phyloP scores from a whole-genome alignment of 2,888 invertebrate genomes.

The Acronicta alni region DNA sequence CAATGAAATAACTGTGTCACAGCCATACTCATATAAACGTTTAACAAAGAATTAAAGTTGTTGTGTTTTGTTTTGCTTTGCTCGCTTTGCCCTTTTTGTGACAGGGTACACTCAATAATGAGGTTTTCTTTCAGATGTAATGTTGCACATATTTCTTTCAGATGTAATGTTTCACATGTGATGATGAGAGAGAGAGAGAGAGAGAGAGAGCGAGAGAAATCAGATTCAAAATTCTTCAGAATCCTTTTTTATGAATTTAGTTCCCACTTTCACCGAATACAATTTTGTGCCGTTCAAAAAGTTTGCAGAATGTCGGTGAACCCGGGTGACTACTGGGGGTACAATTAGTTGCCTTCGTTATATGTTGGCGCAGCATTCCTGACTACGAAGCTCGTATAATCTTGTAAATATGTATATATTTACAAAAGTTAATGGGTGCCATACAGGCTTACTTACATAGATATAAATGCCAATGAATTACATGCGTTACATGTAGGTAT shows the following conservation, averaged over 20 bases:
- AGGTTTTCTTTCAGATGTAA: constrained; percentile 7
- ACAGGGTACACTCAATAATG: constrained; percentile 12
- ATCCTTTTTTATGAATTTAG: too few species aligned
- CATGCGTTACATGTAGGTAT: too few species aligned
- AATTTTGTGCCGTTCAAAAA: constrained; percentile 10
- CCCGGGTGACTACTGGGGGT: not conserved
- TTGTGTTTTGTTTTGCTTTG: constrained; percentile 30
- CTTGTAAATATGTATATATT: not conserved
- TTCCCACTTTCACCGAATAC: too few species aligned
- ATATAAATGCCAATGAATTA: too few species aligned
- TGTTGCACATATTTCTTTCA: too few species aligned
- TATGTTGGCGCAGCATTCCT: not conserved
- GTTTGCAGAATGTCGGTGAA: constrained; percentile 21
- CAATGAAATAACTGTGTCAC: constrained; percentile 38
- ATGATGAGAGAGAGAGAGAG: too few species aligned
- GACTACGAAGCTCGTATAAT: not conserved
- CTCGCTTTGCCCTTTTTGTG: constrained; percentile 12
- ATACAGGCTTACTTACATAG: too few species aligned
- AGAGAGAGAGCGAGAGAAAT: too few species aligned
- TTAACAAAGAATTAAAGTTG: constrained; percentile 27
- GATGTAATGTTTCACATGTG: too few species aligned
- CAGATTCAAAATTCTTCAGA: too few species aligned
- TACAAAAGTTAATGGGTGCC: not conserved
- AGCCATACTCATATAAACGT: constrained; percentile 31
- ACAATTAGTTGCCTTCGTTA: not conserved